Base-by-base conservation (phyloP, 2,113 vertebrate species). In the Sprattus sprattus region DNA sequence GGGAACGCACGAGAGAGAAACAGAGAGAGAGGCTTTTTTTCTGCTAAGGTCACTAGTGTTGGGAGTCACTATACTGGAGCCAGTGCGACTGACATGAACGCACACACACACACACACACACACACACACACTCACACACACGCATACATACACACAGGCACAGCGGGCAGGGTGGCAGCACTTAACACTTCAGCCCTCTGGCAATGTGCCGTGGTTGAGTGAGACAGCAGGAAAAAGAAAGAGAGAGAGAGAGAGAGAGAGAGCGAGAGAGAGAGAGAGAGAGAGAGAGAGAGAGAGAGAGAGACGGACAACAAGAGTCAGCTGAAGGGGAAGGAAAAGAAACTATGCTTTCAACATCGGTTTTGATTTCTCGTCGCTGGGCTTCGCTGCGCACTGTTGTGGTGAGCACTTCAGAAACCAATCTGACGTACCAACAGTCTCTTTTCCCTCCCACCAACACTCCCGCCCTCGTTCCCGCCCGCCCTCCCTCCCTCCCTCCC, bases 301-400 rank as follows among this genome's bases (percentile, higher is more conserved):
- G 50, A 45, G 81, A 46, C 83, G 80, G 85, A 82, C n/a, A 90
- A 88, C 67, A 39, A 22, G 78, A 84, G 60, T 80, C 46, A 75
- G 15, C 50, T 20, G 64, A 25, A 86, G 46, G 5, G 84, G 50
- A 82, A 88, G 90, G 87, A 87, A 87, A 89, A 54, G 22, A 94
- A 95, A 94, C 89, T 92, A 93, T 92, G 93, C 89, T 92, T 93
- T 88, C 83, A 87, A 88, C 91, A 89, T 92, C 50, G 57, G 90
- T 90, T 94, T 92, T 91, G 92, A 85, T 93, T 94, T 94, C 91
- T 81, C 82, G 90, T 89, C 85, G 25, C 71, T 88, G 83, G 45
- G 82, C 86, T 91, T 64, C 57, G 57, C 22, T 45, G 44, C 28
- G 45, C 60, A 71, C 78, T 18, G 50, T 32, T 52, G 84, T 82